Percentiles rank a stretch among this genome's conserved stretches.
Evolutionary conservation across 2,888 invertebrate species (phyloP).

Genomic region (Candidula unifasciata): DNA sequence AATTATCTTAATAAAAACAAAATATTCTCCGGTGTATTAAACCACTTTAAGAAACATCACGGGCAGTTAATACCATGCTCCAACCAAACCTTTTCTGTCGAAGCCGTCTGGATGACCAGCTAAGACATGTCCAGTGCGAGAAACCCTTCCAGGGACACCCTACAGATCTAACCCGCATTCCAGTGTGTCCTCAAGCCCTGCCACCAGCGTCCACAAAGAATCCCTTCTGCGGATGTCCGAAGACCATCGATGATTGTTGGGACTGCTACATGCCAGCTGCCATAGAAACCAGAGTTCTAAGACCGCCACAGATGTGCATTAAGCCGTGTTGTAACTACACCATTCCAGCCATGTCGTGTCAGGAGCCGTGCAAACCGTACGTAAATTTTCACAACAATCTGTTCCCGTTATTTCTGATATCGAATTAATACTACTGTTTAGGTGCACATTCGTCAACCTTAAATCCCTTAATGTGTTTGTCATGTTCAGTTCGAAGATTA

Average conservation of each 20-base stretch:
- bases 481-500: no score
- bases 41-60: neutral
- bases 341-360: constrained; percentile 42
- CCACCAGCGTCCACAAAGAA: neutral
- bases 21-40: neutral
- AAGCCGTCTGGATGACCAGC: neutral
- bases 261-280: constrained; percentile 13
- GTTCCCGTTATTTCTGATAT: no score
- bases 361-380: constrained; percentile 8
- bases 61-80: neutral
- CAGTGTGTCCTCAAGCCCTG: neutral
- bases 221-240: constrained; percentile 36
- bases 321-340: constrained; percentile 22
- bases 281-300: constrained; percentile 33
- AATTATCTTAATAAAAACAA: no score
- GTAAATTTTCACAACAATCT: neutral
- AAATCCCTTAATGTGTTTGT: no score
- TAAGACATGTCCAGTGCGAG: neutral
- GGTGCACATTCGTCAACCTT: no score
- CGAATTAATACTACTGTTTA: no score
- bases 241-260: neutral
- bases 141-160: neutral
- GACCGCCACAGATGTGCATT: constrained; percentile 31
- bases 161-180: constrained; percentile 31
- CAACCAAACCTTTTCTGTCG: neutral